These are phyloP conservation scores for Phyllotis vaccarum DNA, from an alignment of 2,797 vertebrate species.

Conservation along the genomic window DNA sequence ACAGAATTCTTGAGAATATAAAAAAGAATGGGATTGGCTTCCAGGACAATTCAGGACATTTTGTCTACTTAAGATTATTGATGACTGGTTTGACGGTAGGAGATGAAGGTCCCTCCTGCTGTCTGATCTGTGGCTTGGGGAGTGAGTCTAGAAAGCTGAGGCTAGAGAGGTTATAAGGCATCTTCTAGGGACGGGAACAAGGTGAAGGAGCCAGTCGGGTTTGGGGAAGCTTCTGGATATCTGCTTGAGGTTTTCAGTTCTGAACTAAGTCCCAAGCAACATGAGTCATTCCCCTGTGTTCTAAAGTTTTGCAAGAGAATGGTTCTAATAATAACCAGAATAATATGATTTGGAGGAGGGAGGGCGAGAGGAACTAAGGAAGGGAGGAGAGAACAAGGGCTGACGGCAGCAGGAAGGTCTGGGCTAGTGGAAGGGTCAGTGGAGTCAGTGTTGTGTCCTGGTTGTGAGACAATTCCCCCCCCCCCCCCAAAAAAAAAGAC, in stretches of 20 bases:
- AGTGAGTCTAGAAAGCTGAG: background rate
- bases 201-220: background rate
- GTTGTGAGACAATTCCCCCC: no score
- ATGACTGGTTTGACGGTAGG: background rate
- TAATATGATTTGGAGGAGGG: background rate
- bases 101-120: background rate
- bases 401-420: background rate
- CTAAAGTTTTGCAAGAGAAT: background rate
- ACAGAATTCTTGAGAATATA: background rate
- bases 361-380: background rate
- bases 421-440: background rate
- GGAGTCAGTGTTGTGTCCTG: background rate
- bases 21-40: background rate
- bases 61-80: background rate
- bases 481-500: no score
- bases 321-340: background rate
- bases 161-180: background rate
- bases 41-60: background rate
- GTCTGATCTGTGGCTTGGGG: background rate
- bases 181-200: background rate
- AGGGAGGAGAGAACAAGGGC: background rate
- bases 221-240: conserved; percentile 6
- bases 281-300: background rate
- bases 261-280: background rate
- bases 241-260: background rate